Evolutionary conservation across 1,140 invertebrate genomes (phyloP), one percentile per base, ranked within the genome.

Genomic region (Habropoda laboriosa): DNA sequence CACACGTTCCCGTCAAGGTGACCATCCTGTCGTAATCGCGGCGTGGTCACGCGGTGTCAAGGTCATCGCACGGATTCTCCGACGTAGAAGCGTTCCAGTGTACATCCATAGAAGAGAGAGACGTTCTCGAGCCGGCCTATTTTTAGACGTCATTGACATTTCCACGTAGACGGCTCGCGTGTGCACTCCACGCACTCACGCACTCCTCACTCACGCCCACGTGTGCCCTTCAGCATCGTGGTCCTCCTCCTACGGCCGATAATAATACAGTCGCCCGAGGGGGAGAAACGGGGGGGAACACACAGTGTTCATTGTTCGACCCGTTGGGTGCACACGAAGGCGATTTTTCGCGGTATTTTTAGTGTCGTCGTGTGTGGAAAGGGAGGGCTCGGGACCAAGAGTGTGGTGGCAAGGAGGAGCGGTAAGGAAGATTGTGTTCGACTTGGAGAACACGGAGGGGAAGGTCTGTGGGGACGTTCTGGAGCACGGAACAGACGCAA

Each of bases 131-230:
- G 24, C 18, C 74, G 81, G 68, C 47, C 79, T 89, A 88, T 89
- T 89, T 87, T 89, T 88, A 88, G 68, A 83, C 73, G 86, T 85
- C 86, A 88, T 86, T 89, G 88, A 88, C 88, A 88, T 88, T 87
- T 86, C 71, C 83, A 82, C 82, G 86, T 86, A 86, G 86, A 87
- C 81, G 30, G 67, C 53, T 73, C 78, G 60, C 57, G 40, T 42
- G 75, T 60, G 68, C 61, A 60, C 64, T 66, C 45, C 57, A 66
- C 70, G 57, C 35, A 64, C 27, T 66, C 63, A 32, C 49, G 68
- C 68, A 63, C 63, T 79, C 67, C 53, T 30, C 13, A 24, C 32
- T n/a, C n/a, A 21, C 83, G 80, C 85, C 85, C 73, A 88, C 87
- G 84, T 74, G 57, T 88, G 87, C 79, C 87, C 86, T 88, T 88